These are phyloP conservation scores for Odontothrips loti DNA, from an alignment of 2,888 invertebrate species.

Conservation along the genomic window DNA sequence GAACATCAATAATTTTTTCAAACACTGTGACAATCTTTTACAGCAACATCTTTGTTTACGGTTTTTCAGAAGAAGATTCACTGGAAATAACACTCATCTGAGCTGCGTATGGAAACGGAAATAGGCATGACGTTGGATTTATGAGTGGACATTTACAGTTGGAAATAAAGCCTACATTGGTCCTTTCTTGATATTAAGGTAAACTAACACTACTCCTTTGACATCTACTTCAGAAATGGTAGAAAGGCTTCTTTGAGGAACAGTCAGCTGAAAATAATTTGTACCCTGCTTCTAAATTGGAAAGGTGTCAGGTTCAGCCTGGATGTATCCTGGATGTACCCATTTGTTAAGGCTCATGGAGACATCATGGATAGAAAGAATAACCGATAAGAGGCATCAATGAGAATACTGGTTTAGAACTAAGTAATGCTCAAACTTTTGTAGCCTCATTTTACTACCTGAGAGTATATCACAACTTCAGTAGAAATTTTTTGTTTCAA, in stretches of 20 bases:
- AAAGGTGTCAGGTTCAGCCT: neutral
- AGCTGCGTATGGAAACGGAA: neutral
- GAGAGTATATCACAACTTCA: constrained; percentile 19
- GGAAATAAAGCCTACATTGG: neutral
- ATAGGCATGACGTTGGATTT: neutral
- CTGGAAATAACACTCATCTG: neutral
- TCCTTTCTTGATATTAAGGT: neutral
- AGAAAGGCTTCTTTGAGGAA: neutral
- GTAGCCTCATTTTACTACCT: neutral
- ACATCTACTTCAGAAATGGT: neutral
- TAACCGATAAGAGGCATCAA: neutral
- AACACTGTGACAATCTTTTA: neutral
- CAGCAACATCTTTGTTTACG: neutral
- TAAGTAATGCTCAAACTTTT: neutral
- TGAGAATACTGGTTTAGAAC: neutral
- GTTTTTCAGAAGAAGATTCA: neutral
- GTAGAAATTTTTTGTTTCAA: neutral
- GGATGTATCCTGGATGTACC: neutral
- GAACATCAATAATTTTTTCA: constrained; percentile 1
- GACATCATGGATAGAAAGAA: constrained; percentile 7
- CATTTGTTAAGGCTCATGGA: neutral
- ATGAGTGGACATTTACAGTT: neutral
- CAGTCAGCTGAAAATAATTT: constrained; percentile 18
- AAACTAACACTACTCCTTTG: constrained; percentile 12
- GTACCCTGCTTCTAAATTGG: constrained; percentile 19